Evolutionary conservation across 2,797 vertebrate genomes (phyloP).

Genomic region (Malurus splendens): DNA sequence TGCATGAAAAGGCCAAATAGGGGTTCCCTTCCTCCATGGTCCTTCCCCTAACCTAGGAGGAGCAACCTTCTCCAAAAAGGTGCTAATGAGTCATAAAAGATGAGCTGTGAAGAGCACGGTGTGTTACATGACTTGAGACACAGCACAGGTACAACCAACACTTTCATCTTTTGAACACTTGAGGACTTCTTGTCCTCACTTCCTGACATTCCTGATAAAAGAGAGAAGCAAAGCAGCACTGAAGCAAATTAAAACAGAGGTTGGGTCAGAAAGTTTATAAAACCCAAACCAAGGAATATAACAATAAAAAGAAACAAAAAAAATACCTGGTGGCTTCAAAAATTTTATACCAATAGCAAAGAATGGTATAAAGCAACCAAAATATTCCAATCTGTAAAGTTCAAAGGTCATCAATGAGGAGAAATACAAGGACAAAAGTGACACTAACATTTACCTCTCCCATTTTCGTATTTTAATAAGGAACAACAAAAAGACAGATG

Average conservation of each 20-base stretch:
- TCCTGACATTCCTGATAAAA: constrained; percentile 12
- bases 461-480: constrained; percentile 15
- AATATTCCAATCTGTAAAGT: neutral
- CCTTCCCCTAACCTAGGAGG: neutral
- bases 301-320: neutral
- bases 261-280: neutral
- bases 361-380: neutral
- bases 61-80: constrained; percentile 18
- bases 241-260: neutral
- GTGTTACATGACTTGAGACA: neutral
- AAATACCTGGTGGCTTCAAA: neutral
- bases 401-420: neutral
- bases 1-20: neutral
- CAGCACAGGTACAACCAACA: neutral
- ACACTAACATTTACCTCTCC: neutral
- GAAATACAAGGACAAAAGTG: neutral
- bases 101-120: neutral
- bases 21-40: neutral
- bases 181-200: constrained; percentile 12
- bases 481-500: constrained; percentile 3
- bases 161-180: neutral
- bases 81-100: constrained; percentile 30
- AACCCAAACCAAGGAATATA: neutral
- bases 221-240: neutral
- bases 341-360: neutral